Conservation (phyloP, 2,113 vertebrate genomes). For the Chaetodon trifascialis region DNA sequence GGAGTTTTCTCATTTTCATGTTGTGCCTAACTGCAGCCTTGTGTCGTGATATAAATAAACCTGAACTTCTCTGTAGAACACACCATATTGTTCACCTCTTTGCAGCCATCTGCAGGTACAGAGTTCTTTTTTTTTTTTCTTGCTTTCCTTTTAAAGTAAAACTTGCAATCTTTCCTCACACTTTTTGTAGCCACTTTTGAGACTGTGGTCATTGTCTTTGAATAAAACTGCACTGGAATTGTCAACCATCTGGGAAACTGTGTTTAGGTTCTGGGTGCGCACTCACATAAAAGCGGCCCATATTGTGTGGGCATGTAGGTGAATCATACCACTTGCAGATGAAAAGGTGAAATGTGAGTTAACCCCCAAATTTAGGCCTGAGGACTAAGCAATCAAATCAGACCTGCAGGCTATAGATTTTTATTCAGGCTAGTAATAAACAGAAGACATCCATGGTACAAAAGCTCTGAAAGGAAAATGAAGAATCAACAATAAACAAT, state of each 20-base stretch:
- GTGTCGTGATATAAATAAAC: slow-evolving; percentile 12
- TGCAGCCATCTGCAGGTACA: slow-evolving; percentile 7
- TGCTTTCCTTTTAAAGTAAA: neutral
- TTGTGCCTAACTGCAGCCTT: neutral
- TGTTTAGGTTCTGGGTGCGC: neutral
- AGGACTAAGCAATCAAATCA: neutral
- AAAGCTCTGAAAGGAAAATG: neutral
- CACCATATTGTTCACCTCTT: neutral
- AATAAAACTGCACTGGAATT: neutral
- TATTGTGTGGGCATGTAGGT: neutral
- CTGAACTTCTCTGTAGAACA: neutral
- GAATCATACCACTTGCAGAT: neutral
- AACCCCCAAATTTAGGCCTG: neutral
- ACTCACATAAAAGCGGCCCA: neutral
- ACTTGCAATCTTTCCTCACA: neutral
- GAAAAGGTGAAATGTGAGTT: neutral
- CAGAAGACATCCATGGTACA: neutral
- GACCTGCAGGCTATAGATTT: neutral
- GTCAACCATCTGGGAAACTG: neutral
- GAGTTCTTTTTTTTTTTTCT: neutral
- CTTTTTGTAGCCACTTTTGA: neutral
- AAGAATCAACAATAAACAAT: neutral
- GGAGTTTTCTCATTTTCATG: neutral
- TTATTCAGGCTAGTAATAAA: too few species aligned
- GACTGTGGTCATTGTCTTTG: neutral